Base-by-base conservation (phyloP, 2,888 invertebrate species). In the Stenotaenia linearis region DNA sequence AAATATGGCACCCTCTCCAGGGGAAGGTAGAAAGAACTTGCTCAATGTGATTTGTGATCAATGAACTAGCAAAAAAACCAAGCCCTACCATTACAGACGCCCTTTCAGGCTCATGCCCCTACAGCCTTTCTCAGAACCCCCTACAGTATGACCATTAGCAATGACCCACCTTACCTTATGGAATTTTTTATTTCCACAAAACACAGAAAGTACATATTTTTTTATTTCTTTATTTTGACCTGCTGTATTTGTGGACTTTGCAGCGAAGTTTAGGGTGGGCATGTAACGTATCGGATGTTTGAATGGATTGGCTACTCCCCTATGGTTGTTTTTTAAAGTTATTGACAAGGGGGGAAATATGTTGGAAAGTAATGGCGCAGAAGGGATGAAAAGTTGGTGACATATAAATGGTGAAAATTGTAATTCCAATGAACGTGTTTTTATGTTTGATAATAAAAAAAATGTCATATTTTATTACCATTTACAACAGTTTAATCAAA, bases 11-110 rank as follows among this genome's bases (percentile, higher is more conserved):
- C 69, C 69, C 69, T 69, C 69, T 69, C 69, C 28, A 69, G 69
- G 69, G 69, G 69, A 69, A 69, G 69, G 69, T 69, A 69, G 69
- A 69, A 69, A 69, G 69, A 69, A 69, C 69, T 69, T 69, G 69
- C 69, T 69, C 69, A 69, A 69, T 69, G 69, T 69, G 69, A 69
- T 69, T 69, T 69, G 69, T 69, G 69, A 69, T 69, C 69, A 69
- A 69, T 69, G 69, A 69, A 69, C 69, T 69, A 69, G 69, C 69
- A 69, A 69, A 69, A 69, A 69, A 69, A 69, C 69, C 69, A 69
- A 69, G 69, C 69, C 69, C 69, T 69, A 69, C 69, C 69, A 69
- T 69, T 69, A 28, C 69, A 25, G 25, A 69, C 69, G 69, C 69
- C 69, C 69, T n/a, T 28, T 28, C 28, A 1, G 28, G 25, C 28